phyloP scores from a whole-genome alignment of 1,140 invertebrate species.

The Chlorops oryzae region DNA sequence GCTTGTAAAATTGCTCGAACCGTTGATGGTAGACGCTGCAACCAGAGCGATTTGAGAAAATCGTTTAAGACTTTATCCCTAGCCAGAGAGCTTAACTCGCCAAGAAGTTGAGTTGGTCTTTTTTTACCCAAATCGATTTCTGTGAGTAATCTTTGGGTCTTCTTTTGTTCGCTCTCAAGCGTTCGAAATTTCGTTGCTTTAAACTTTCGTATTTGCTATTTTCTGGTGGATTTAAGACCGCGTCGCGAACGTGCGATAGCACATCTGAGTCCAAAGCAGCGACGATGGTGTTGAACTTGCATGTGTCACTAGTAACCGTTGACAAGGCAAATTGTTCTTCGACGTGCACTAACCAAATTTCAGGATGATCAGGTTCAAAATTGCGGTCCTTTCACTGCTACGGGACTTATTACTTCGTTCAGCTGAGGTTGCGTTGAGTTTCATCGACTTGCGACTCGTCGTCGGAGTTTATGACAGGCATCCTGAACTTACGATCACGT shows the following conservation, averaged over 20 bases:
- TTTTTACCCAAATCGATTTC: conserved; percentile 1
- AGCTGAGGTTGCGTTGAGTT: too few relatives aligned
- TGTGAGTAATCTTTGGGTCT: neutral
- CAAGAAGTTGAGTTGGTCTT: neutral
- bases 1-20: neutral
- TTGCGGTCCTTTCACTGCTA: conserved; percentile 19
- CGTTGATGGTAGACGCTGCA: neutral
- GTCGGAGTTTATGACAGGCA: too few relatives aligned
- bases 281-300: conserved; percentile 13
- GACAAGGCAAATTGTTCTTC: conserved; percentile 24
- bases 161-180: conserved; percentile 1
- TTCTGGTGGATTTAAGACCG: neutral
- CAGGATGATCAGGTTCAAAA: conserved; percentile 27
- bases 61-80: neutral
- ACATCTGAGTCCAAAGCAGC: neutral
- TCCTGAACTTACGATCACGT: too few relatives aligned
- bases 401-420: neutral
- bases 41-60: neutral
- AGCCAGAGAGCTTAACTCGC: neutral
- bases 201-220: conserved; percentile 1
- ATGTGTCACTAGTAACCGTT: conserved; percentile 12
- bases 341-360: conserved; percentile 34
- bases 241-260: neutral
- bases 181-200: neutral
- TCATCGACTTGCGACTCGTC: too few relatives aligned